Base-by-base conservation (phyloP, 2,797 vertebrate species). In the Champsocephalus gunnari region DNA sequence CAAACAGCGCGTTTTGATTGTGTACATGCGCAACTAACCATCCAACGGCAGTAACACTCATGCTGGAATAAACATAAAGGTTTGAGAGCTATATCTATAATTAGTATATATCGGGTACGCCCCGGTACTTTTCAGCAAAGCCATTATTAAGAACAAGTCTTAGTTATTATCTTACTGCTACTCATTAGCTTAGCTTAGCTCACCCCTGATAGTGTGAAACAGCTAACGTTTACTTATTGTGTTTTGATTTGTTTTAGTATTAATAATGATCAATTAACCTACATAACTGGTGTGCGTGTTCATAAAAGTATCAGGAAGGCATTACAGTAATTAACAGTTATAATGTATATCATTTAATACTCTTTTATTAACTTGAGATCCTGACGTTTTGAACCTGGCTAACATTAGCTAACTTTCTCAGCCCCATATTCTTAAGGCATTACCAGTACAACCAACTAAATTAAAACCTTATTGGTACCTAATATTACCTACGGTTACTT, bases 1-100 rank as follows among this genome's bases (percentile, higher is more conserved):
- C 67, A 44, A 0, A 0, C 71, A 62, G 67, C 86, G 87, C 89
- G 92, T 91, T 90, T 66, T 85, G 53, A 10, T 82, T 85, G 86
- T 88, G 88, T 88, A 84, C 87, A 85, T 88, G 90, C 71, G 38
- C 74, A 62, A 63, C 45, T 5, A 12, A 8, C 24, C 8, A 1
- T 41, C 16, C 3, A 24, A 2, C 14, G 50, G 13, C n/a, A 50
- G 21, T 12, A 10, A 57, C 12, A n/a, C 61, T 63, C n/a, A 88
- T 91, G 84, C 28, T 75, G 59, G 70, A 79, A 72, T 62, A 71
- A 65, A 62, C 19, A 9, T 34, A 69, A 85, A 88, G 89, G 86
- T 92, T 45, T 10, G 90, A 85, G 13, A 51, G 5, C 0, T 68
- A 4, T 5, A 1, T 19, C 53, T 24, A 3, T 60, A 1, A 2